phyloP scores from a whole-genome alignment of 2,888 invertebrate genomes.

The Leucozona laternaria region DNA sequence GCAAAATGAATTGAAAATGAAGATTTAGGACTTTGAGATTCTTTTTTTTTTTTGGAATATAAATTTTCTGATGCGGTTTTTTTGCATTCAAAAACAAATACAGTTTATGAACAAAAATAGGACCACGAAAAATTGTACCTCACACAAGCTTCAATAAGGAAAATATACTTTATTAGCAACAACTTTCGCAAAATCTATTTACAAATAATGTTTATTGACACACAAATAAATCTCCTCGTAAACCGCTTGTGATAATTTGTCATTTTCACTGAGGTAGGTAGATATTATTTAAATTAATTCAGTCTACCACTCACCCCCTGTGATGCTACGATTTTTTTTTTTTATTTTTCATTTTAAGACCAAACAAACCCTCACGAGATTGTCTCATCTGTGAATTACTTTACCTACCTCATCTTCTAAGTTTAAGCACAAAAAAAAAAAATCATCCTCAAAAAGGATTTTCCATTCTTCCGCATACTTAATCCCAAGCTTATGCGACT shows the following conservation, averaged over 20 bases:
- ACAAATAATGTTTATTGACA: constrained; percentile 14
- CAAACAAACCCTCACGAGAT: constrained; percentile 3
- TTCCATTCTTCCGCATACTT: constrained; percentile 73
- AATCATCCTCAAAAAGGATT: constrained; percentile 67
- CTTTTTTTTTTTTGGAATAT: no score
- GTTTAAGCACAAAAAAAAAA: constrained; percentile 1
- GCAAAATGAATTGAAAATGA: no score
- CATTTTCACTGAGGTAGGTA: not conserved
- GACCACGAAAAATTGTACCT: no score
- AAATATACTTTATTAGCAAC: no score
- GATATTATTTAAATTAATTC: constrained; percentile 64
- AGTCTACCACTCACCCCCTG: constrained; percentile 35
- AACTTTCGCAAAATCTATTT: not conserved
- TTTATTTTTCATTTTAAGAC: not conserved
- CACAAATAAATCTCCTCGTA: not conserved
- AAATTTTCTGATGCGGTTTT: no score
- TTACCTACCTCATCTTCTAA: constrained; percentile 23
- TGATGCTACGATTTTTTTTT: constrained; percentile 27
- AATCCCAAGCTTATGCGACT: constrained; percentile 74
- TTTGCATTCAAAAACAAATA: no score
- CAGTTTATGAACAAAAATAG: no score
- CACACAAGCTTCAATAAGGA: no score
- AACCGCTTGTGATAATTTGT: constrained; percentile 34
- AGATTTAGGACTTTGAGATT: no score
- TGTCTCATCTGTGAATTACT: constrained; percentile 50